A percentile compares a stretch with the other conserved stretches of the same genome.
phyloP scores from a whole-genome alignment of 2,113 vertebrate species.

The Apeltes quadracus region DNA sequence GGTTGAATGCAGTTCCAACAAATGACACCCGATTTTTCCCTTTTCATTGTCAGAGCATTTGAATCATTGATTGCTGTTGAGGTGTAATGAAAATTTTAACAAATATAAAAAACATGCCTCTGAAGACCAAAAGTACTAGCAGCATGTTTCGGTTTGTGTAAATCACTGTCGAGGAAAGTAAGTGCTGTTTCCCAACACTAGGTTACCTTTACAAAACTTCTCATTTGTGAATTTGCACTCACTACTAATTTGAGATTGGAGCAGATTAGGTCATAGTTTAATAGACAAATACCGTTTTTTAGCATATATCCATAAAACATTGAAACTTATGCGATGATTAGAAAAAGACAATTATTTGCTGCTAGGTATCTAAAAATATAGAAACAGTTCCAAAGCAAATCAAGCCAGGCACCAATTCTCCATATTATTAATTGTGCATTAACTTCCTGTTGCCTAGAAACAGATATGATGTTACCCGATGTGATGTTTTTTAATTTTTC shows the following conservation, averaged over 20 bases:
- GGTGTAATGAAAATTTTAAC: not conserved
- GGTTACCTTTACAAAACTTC: not conserved
- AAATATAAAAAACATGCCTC: not conserved
- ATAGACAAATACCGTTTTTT: constrained; percentile 1
- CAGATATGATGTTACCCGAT: constrained; percentile 58
- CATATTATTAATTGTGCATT: constrained; percentile 82
- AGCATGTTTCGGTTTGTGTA: not conserved
- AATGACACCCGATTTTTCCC: not conserved
- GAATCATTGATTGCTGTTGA: not conserved
- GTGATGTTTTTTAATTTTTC: constrained; percentile 65
- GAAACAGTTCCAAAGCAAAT: constrained; percentile 67
- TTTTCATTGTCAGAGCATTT: not conserved
- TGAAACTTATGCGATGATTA: not conserved
- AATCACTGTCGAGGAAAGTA: not conserved
- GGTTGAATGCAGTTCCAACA: not conserved
- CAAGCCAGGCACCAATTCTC: constrained; percentile 70
- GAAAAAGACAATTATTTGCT: constrained; percentile 22
- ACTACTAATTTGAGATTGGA: constrained; percentile 7
- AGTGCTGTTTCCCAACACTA: not conserved
- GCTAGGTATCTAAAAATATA: constrained; percentile 32
- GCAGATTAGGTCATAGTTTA: not conserved
- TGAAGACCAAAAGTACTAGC: not conserved
- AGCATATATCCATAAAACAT: constrained; percentile 25
- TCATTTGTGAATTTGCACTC: constrained; percentile 7
- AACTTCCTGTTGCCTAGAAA: constrained; percentile 80